A percentile compares a stretch with the other conserved stretches of the same genome.
Evolutionary conservation across 2,113 vertebrate genomes (phyloP).

Genomic region (Camarhynchus parvulus): DNA sequence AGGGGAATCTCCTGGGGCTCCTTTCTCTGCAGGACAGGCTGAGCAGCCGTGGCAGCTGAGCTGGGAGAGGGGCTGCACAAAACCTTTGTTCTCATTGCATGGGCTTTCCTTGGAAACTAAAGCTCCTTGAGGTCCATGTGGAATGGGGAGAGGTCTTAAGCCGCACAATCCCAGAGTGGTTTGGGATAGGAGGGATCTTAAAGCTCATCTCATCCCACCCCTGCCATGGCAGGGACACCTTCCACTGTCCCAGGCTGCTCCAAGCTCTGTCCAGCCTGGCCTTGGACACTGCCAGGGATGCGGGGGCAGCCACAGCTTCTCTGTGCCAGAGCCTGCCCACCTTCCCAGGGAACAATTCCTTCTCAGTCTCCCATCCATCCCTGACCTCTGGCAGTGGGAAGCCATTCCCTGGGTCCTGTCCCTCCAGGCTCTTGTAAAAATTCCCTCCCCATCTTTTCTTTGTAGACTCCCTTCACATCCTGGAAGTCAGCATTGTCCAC

Average conservation of each 20-base stretch:
- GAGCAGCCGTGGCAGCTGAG: neutral
- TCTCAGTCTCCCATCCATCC: rapidly evolving
- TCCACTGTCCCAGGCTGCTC: rapidly evolving
- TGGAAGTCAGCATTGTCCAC: neutral
- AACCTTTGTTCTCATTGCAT: neutral
- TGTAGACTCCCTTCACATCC: neutral
- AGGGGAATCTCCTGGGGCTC: neutral
- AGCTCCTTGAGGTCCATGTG: neutral
- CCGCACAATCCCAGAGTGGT: neutral
- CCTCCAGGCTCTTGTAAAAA: neutral
- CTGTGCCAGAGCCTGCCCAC: neutral
- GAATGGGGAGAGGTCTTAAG: neutral
- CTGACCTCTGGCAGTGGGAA: rapidly evolving
- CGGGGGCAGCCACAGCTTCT: neutral
- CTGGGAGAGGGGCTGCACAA: neutral
- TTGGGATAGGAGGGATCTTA: neutral
- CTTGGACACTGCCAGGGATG: neutral
- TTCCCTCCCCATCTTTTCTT: neutral
- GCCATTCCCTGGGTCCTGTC: neutral
- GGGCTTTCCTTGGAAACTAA: neutral
- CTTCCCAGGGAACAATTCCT: neutral
- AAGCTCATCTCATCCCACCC: no score
- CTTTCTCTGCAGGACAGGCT: neutral
- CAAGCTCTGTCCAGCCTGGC: rapidly evolving
- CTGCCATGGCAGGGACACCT: neutral